Percentiles rank a stretch among this genome's conserved stretches.
Evolutionary conservation across 2,888 invertebrate species (phyloP).

Genomic region (Noctua janthe): DNA sequence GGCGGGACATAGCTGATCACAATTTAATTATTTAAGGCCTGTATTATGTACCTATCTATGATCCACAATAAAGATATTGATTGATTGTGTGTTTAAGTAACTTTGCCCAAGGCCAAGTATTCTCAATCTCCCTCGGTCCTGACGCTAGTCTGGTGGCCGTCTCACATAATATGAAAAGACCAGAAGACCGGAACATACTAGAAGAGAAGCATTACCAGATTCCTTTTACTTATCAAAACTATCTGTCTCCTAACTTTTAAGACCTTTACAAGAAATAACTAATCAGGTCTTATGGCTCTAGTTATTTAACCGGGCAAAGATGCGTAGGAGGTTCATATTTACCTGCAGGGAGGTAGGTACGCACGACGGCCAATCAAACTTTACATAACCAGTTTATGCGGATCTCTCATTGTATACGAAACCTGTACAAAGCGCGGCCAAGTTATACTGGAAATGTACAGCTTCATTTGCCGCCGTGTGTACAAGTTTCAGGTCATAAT

Average conservation of each 20-base stretch:
- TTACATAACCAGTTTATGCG: no score
- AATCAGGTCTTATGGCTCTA: background rate
- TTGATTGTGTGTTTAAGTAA: background rate
- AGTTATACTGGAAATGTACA: no score
- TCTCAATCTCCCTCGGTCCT: no score
- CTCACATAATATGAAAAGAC: background rate
- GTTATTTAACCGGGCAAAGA: background rate
- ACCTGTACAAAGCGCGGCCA: no score
- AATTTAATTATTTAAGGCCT: no score
- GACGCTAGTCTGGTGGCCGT: background rate
- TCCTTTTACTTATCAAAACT: background rate
- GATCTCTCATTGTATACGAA: no score
- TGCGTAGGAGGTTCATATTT: background rate
- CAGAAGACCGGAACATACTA: background rate
- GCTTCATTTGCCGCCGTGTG: no score
- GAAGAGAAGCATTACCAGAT: background rate
- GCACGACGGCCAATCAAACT: no score
- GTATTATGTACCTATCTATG: no score
- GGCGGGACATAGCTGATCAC: no score
- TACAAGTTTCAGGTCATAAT: slow-evolving; percentile 12
- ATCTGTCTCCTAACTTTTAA: background rate
- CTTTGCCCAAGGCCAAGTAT: background rate
- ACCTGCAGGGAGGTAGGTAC: background rate
- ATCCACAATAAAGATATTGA: no score
- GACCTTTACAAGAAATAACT: background rate